These are phyloP conservation scores for Ceratosolen solmsi DNA, from an alignment of 1,140 invertebrate species.

Conservation along the genomic window DNA sequence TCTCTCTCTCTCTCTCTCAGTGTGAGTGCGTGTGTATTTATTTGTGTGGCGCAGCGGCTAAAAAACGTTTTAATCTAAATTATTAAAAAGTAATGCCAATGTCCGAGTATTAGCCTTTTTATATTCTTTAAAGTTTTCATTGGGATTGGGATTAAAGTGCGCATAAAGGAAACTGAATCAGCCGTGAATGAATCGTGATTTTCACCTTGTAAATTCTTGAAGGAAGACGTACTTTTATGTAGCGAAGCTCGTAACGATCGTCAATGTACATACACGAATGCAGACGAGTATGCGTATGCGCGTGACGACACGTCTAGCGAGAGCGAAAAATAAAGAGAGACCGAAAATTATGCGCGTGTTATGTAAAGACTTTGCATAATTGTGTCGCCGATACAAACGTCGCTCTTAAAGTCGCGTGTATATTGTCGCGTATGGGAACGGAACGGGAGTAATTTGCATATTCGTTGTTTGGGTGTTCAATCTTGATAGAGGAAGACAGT, in stretches of 20 bases:
- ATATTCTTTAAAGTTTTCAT: not conserved
- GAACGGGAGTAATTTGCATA: slow-evolving; percentile 27
- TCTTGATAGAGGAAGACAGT: slow-evolving; percentile 28
- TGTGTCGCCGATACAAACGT: slow-evolving; percentile 18
- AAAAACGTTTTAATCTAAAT: no score
- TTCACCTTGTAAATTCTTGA: slow-evolving; percentile 39
- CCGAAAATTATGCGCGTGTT: slow-evolving; percentile 26
- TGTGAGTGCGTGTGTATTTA: no score
- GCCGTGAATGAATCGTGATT: slow-evolving; percentile 18
- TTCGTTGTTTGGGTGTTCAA: not conserved
- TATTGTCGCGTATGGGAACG: not conserved
- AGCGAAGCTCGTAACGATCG: not conserved
- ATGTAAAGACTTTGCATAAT: slow-evolving; percentile 49
- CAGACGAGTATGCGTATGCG: not conserved
- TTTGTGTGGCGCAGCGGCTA: no score
- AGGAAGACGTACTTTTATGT: not conserved
- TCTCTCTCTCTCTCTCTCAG: no score
- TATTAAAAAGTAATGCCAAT: not conserved
- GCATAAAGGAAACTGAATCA: not conserved
- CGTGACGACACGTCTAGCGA: not conserved
- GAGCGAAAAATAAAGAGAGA: slow-evolving; percentile 15
- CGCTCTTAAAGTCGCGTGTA: not conserved
- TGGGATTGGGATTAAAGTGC: no score
- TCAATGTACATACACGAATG: not conserved
- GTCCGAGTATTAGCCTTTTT: not conserved